phyloP scores from a whole-genome alignment of 2,113 vertebrate genomes.

The Alexandromys fortis region DNA sequence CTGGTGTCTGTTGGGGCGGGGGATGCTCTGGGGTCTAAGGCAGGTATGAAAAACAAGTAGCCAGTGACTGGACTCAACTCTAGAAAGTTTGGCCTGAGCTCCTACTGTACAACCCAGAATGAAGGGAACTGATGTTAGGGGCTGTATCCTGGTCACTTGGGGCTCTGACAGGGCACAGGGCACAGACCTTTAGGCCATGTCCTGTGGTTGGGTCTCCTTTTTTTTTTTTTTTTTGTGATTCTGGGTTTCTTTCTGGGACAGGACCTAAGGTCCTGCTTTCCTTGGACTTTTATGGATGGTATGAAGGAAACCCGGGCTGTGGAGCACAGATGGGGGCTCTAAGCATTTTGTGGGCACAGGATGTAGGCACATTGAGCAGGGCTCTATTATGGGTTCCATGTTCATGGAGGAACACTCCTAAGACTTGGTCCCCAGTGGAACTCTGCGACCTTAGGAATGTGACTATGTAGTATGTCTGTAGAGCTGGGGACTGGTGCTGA shows the following conservation, averaged over 20 bases:
- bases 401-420: neutral
- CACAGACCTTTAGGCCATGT: neutral
- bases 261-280: neutral
- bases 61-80: neutral
- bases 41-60: neutral
- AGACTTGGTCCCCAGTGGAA: neutral
- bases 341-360: neutral
- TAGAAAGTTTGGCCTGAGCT: neutral
- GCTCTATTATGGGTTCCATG: no score
- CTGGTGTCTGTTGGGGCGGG: neutral
- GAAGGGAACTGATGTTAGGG: neutral
- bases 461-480: neutral
- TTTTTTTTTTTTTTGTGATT: neutral
- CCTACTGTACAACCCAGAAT: neutral
- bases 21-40: neutral
- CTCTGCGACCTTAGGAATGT: neutral
- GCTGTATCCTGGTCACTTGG: fast-evolving
- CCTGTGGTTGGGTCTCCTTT: neutral
- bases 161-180: neutral
- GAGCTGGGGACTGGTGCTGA: neutral
- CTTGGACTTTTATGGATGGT: neutral
- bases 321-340: neutral
- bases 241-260: neutral
- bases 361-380: neutral
- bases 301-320: neutral